Percentiles rank a stretch among this genome's conserved stretches.
These are phyloP conservation scores for Mythimna lalbum DNA, from an alignment of 2,888 invertebrate genomes.

Conservation along the genomic window DNA sequence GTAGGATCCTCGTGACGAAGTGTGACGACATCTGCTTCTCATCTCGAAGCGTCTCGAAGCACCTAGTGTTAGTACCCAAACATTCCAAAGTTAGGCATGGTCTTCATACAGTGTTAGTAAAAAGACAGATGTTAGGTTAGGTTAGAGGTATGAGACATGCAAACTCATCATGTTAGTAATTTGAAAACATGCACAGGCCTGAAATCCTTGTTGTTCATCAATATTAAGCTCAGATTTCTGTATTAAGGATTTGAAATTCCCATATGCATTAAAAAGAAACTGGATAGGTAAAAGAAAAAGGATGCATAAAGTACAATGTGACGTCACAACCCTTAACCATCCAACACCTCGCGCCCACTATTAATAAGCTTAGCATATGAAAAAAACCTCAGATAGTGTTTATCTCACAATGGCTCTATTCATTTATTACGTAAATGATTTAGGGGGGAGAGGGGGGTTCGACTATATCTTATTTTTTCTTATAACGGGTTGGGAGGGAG, in stretches of 20 bases:
- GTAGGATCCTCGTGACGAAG: not conserved
- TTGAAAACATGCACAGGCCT: conserved; percentile 12
- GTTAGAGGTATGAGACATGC: conserved; percentile 29
- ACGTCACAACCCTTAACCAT: too few species aligned
- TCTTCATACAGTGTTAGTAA: conserved; percentile 12
- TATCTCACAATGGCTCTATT: too few species aligned
- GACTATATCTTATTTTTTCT: too few species aligned
- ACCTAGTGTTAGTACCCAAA: conserved; percentile 51
- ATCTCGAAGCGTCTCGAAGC: conserved; percentile 17
- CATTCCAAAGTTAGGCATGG: conserved; percentile 33
- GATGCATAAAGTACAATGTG: too few species aligned
- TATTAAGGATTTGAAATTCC: not conserved
- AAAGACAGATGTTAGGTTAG: not conserved
- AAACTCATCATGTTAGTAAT: conserved; percentile 16
- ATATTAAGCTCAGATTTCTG: not conserved
- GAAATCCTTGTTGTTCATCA: not conserved
- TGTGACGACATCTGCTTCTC: not conserved
- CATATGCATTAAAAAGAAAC: not conserved
- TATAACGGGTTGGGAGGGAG: too few species aligned
- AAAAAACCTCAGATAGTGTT: too few species aligned
- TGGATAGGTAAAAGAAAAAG: too few species aligned
- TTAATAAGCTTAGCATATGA: too few species aligned
- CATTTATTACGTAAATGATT: too few species aligned
- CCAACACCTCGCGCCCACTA: too few species aligned
- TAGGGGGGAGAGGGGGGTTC: too few species aligned